Conservation (phyloP, 2,797 vertebrate genomes). For the Tenualosa ilisha region DNA sequence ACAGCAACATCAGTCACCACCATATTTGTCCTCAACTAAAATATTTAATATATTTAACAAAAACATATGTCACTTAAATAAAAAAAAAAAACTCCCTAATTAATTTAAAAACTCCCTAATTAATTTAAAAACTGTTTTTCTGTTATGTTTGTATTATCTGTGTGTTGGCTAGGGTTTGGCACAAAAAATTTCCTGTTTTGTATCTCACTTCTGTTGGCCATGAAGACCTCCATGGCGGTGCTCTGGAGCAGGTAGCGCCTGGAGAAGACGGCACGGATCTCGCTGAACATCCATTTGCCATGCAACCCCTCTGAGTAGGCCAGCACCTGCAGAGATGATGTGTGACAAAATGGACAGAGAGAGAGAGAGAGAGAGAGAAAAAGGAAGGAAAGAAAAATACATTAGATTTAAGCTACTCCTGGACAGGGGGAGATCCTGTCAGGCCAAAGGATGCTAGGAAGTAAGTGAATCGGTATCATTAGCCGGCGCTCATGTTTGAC, state of each 20-base stretch:
- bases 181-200: background rate
- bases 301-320: conserved; percentile 95
- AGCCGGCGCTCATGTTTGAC: background rate
- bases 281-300: conserved; percentile 99
- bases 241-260: conserved; percentile 92
- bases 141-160: no score
- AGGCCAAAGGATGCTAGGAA: background rate
- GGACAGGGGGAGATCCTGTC: background rate
- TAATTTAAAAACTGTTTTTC: no score
- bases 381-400: background rate
- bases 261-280: conserved; percentile 95
- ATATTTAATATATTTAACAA: background rate
- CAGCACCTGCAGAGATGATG: conserved; percentile 78
- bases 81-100: no score
- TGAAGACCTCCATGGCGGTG: conserved; percentile 95
- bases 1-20: background rate
- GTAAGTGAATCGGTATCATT: background rate
- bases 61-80: conserved; percentile 11
- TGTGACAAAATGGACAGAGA: background rate
- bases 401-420: background rate
- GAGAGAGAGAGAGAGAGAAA: background rate
- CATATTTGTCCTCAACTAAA: background rate
- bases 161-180: no score
- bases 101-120: no score
- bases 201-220: conserved; percentile 95